Conservation (phyloP, 2,888 invertebrate species). For the Hydropsyche betteni region DNA sequence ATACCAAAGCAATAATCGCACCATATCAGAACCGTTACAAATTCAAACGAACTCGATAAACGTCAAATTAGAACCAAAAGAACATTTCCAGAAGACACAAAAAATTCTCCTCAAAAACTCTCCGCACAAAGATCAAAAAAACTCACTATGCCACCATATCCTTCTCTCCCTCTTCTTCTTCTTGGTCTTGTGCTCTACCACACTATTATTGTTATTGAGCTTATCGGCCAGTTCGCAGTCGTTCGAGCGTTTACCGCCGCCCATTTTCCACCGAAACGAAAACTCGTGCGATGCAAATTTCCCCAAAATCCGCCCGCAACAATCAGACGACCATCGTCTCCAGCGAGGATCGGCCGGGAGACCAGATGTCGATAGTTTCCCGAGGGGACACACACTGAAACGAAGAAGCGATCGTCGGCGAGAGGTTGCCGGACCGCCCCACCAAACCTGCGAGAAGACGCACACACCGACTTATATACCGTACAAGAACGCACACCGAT, state of each 20-base stretch:
- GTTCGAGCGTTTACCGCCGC: background rate
- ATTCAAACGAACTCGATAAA: background rate
- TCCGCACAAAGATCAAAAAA: background rate
- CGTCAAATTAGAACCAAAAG: background rate
- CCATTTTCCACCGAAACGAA: background rate
- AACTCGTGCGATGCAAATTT: background rate
- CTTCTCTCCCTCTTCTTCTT: slow-evolving; percentile 58
- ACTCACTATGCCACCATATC: slow-evolving; percentile 62
- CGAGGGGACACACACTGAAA: slow-evolving; percentile 38
- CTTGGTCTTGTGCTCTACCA: slow-evolving; percentile 65
- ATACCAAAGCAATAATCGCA: background rate
- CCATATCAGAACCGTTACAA: background rate
- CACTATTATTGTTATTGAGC: slow-evolving; percentile 47
- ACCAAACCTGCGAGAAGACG: slow-evolving; percentile 42
- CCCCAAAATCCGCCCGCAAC: background rate
- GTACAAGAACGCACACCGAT: background rate
- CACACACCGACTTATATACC: slow-evolving; percentile 12
- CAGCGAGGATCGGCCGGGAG: background rate
- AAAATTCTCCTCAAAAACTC: background rate
- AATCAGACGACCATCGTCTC: background rate
- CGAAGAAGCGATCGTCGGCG: slow-evolving; percentile 41
- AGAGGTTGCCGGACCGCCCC: slow-evolving; percentile 46
- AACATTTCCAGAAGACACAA: background rate
- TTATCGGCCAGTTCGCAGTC: background rate
- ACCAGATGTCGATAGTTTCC: slow-evolving; percentile 38